Conservation (phyloP, 2,888 invertebrate genomes). For the Tubulanus polymorphus region DNA sequence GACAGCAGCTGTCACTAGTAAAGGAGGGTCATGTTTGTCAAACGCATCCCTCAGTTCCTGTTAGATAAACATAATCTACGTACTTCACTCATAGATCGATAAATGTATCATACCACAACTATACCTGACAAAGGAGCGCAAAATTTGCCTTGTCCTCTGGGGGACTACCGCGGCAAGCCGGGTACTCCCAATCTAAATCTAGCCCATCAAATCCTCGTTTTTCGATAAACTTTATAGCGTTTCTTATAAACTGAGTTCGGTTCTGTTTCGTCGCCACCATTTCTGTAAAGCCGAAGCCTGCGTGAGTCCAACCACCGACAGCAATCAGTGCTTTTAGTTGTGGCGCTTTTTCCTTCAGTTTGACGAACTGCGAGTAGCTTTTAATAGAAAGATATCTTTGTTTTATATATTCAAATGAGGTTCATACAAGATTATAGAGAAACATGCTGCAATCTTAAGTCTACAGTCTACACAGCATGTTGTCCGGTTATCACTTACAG, state of each 20-base stretch:
- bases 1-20: constrained; percentile 46
- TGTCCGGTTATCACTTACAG: constrained; percentile 14
- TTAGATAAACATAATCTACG: constrained; percentile 15
- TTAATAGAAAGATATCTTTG: neutral
- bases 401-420: constrained; percentile 82
- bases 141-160: too few species aligned
- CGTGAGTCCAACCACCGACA: constrained; percentile 15
- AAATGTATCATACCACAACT: too few species aligned
- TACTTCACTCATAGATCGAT: too few species aligned
- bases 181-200: too few species aligned
- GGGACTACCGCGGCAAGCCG: too few species aligned
- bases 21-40: constrained; percentile 29
- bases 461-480: too few species aligned
- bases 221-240: too few species aligned
- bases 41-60: constrained; percentile 38
- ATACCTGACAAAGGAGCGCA: too few species aligned
- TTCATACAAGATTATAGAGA: constrained; percentile 84
- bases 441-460: too few species aligned
- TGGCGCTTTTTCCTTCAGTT: constrained; percentile 10
- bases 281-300: constrained; percentile 10
- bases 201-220: too few species aligned
- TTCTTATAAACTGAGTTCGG: too few species aligned
- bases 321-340: constrained; percentile 12
- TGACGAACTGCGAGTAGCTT: constrained; percentile 1
- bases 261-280: too few species aligned